A percentile compares a stretch with the other conserved stretches of the same genome.
These are phyloP conservation scores for Dynastes tityus DNA, from an alignment of 2,888 invertebrate genomes.

Conservation along the genomic window DNA sequence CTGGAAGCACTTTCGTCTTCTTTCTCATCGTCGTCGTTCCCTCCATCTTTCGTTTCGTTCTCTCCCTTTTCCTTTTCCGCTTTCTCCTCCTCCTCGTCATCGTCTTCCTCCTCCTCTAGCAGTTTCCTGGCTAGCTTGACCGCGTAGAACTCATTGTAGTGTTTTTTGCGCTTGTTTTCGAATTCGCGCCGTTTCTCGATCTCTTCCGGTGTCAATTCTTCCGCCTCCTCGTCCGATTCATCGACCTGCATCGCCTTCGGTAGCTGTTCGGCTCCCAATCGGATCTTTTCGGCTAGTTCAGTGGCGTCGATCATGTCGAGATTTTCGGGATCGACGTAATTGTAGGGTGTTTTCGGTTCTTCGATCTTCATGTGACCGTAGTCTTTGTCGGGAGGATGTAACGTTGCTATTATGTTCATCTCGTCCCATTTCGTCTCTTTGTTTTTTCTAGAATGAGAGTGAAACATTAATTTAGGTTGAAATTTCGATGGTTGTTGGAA, in stretches of 20 bases:
- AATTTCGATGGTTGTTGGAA: too few relatives aligned
- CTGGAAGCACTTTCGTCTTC: constrained; percentile 31
- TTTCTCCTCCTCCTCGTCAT: constrained; percentile 70
- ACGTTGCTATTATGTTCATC: constrained; percentile 98
- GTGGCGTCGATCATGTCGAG: constrained; percentile 77
- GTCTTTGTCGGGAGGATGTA: constrained; percentile 98
- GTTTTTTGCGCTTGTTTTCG: constrained; percentile 94
- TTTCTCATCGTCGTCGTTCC: background rate
- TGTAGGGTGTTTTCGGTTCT: constrained; percentile 97
- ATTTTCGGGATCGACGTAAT: constrained; percentile 75
- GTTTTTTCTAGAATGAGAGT: constrained; percentile 60
- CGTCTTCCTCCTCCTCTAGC: constrained; percentile 92
- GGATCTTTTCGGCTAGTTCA: constrained; percentile 77
- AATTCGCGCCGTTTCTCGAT: constrained; percentile 83
- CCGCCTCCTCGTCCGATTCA: constrained; percentile 54
- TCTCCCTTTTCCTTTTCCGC: constrained; percentile 30
- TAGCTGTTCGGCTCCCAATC: constrained; percentile 62
- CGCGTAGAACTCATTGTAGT: constrained; percentile 98
- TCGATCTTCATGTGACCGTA: constrained; percentile 99
- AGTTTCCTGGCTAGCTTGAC: constrained; percentile 93
- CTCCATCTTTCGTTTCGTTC: constrained; percentile 15
- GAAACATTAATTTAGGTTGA: too few relatives aligned
- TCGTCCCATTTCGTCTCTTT: constrained; percentile 94
- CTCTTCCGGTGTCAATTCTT: constrained; percentile 71
- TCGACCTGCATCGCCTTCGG: constrained; percentile 70